These are phyloP conservation scores for Drosophila pegasa DNA, from an alignment of 2,888 invertebrate genomes.

Conservation along the genomic window DNA sequence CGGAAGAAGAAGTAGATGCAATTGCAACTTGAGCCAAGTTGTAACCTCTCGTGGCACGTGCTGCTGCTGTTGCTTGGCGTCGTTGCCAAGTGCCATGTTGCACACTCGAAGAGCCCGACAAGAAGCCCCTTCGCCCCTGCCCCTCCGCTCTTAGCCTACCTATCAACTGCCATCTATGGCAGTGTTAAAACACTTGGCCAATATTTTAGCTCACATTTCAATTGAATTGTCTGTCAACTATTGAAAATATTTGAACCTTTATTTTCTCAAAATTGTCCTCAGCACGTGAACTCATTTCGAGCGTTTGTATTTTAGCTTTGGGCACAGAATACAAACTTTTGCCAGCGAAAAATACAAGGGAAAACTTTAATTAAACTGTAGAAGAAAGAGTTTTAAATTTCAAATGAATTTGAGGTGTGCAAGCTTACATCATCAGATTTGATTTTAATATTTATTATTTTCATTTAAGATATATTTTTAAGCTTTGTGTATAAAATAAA, in stretches of 20 bases:
- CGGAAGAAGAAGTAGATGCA: slow-evolving; percentile 14
- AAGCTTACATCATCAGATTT: not conserved
- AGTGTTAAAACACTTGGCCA: slow-evolving; percentile 26
- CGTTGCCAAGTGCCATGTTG: slow-evolving; percentile 29
- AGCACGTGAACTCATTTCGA: slow-evolving; percentile 19
- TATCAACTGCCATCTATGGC: not conserved
- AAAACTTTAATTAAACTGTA: not conserved
- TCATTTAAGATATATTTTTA: not conserved
- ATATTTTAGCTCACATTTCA: slow-evolving; percentile 39
- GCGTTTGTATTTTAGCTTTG: not conserved
- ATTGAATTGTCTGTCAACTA: slow-evolving; percentile 37
- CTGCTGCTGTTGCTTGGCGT: slow-evolving; percentile 2
- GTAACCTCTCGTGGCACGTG: slow-evolving; percentile 27
- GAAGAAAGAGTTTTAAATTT: not conserved
- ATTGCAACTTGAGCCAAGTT: slow-evolving; percentile 20
- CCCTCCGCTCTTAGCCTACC: not conserved
- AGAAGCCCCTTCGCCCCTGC: not conserved
- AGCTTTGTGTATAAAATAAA: not conserved
- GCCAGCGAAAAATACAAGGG: too few relatives aligned
- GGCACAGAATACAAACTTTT: not conserved
- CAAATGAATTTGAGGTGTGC: not conserved
- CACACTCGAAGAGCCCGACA: slow-evolving; percentile 8
- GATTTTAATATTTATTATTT: not conserved
- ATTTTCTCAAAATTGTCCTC: slow-evolving; percentile 10
- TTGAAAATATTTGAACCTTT: slow-evolving; percentile 21